phyloP scores from a whole-genome alignment of 1,140 invertebrate species.

The Antheraea mylitta region DNA sequence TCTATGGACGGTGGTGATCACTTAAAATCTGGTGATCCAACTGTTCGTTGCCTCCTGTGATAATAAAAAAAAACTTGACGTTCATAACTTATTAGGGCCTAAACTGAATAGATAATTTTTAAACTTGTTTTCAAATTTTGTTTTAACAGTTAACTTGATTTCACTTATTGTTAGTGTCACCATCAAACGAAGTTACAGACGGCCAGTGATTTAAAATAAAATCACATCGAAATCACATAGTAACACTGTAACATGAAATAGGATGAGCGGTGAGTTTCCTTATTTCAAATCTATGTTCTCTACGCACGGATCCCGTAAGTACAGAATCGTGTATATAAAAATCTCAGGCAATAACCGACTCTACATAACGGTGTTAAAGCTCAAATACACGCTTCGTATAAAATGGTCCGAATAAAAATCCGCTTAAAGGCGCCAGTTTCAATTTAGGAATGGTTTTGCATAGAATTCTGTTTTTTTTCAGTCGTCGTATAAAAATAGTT shows the following conservation, averaged over 20 bases:
- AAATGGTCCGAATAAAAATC: constrained; percentile 43
- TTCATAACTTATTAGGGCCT: too few species aligned
- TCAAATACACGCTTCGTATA: constrained; percentile 15
- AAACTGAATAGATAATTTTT: too few species aligned
- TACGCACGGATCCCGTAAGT: constrained; percentile 36
- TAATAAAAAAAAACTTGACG: too few species aligned
- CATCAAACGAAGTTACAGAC: too few species aligned
- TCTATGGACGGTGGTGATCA: too few species aligned
- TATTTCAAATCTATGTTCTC: constrained; percentile 58
- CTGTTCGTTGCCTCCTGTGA: too few species aligned
- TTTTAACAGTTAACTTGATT: too few species aligned
- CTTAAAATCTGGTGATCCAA: too few species aligned
- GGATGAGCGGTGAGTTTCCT: constrained; percentile 48
- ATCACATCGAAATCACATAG: background rate
- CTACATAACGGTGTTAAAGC: constrained; percentile 18
- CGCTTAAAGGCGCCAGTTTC: constrained; percentile 55
- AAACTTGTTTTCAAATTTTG: too few species aligned
- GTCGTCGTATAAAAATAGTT: background rate
- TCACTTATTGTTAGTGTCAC: too few species aligned
- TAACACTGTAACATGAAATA: constrained; percentile 29
- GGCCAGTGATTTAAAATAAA: too few species aligned
- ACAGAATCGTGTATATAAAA: constrained; percentile 2
- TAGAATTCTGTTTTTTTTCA: constrained; percentile 2
- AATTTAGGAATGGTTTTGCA: constrained; percentile 58
- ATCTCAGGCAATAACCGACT: constrained; percentile 12